phyloP scores from a whole-genome alignment of 2,113 vertebrate species.

The Thamnaconus septentrionalis region DNA sequence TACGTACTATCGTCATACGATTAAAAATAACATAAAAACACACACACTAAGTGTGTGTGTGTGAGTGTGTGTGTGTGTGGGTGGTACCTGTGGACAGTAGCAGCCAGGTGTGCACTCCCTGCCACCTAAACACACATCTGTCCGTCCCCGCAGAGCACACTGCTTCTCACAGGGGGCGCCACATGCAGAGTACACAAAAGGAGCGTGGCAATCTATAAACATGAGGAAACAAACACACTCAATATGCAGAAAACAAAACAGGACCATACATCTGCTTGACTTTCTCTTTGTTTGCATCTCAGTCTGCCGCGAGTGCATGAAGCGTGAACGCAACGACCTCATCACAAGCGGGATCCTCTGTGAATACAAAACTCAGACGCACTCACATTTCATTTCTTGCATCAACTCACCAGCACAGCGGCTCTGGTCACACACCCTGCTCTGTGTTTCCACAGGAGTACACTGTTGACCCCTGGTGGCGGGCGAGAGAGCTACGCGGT shows the following conservation, averaged over 20 bases:
- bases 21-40: not conserved
- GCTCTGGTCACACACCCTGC: slow-evolving; percentile 65
- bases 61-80: not conserved
- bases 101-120: slow-evolving; percentile 81
- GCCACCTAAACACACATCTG: slow-evolving; percentile 66
- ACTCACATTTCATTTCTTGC: not conserved
- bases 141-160: slow-evolving; percentile 71
- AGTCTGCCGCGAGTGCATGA: not conserved
- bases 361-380: not conserved
- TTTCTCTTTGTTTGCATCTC: not conserved
- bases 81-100: slow-evolving; percentile 84
- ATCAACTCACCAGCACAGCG: slow-evolving; percentile 71
- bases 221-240: not conserved
- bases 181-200: slow-evolving; percentile 79
- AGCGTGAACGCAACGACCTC: slow-evolving; percentile 1
- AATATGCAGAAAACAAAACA: not conserved
- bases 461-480: slow-evolving; percentile 74
- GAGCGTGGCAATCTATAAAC: slow-evolving; percentile 70
- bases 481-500: slow-evolving; percentile 70
- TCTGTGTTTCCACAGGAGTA: slow-evolving; percentile 73
- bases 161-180: slow-evolving; percentile 80
- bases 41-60: not conserved
- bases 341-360: not conserved
- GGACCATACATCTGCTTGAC: not conserved
- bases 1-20: too few species aligned